phyloP scores from a whole-genome alignment of 2,113 vertebrate species.

The Laticauda laticaudata region DNA sequence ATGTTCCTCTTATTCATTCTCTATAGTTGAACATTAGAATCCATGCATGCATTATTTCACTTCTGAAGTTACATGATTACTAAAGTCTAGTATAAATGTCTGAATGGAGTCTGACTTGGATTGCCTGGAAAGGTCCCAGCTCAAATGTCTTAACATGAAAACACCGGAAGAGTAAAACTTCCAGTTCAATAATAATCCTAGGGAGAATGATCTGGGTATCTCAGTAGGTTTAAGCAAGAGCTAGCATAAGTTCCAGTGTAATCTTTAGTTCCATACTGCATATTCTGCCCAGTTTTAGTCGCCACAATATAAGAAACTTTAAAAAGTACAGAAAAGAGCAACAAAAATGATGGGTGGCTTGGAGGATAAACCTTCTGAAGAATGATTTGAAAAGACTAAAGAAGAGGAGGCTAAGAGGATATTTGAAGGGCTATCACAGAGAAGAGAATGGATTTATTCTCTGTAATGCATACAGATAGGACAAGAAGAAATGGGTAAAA shows the following conservation, averaged over 20 bases:
- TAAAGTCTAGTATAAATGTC: background rate
- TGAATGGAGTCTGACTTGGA: background rate
- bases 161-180: background rate
- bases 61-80: background rate
- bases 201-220: background rate
- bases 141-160: background rate
- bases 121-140: background rate
- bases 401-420: background rate
- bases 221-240: background rate
- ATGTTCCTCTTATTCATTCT: background rate
- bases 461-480: background rate
- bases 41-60: background rate
- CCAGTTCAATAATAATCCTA: background rate
- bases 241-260: background rate
- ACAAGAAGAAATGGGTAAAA: background rate
- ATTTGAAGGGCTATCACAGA: background rate
- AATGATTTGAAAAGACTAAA: background rate
- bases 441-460: background rate
- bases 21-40: background rate
- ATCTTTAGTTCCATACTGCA: background rate
- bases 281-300: background rate
- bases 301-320: background rate
- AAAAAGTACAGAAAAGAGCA: background rate
- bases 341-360: background rate
- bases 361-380: background rate